These are phyloP conservation scores for Platycnemis pennipes DNA, from an alignment of 2,888 invertebrate genomes.

Conservation along the genomic window DNA sequence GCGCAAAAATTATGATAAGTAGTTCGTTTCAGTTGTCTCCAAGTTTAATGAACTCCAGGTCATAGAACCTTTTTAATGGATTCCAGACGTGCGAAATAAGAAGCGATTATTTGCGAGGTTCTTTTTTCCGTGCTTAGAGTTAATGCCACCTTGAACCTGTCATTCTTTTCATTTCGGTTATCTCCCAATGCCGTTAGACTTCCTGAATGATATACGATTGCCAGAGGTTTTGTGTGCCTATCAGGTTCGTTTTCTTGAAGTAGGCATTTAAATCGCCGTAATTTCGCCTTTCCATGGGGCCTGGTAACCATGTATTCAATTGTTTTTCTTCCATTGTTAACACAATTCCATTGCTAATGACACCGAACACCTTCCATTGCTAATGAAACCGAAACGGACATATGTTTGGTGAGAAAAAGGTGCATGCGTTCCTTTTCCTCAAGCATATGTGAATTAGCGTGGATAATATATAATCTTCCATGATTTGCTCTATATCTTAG, in stretches of 20 bases:
- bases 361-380: not conserved
- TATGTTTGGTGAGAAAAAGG: not conserved
- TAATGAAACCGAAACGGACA: not conserved
- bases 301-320: not conserved
- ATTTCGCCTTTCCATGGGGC: not conserved
- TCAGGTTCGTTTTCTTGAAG: not conserved
- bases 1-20: no score
- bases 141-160: not conserved
- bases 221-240: not conserved
- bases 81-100: not conserved
- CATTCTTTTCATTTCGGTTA: constrained; percentile 40
- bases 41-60: constrained; percentile 46
- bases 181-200: not conserved
- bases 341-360: not conserved
- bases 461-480: not conserved
- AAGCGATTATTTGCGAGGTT: not conserved
- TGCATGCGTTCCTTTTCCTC: not conserved
- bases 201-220: not conserved
- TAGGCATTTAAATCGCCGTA: not conserved
- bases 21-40: not conserved
- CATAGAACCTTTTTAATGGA: constrained; percentile 20
- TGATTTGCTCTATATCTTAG: no score
- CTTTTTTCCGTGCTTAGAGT: not conserved
- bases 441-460: not conserved
- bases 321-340: not conserved